Conservation (phyloP, 2,113 vertebrate genomes). For the Puffinus mauretanicus region DNA sequence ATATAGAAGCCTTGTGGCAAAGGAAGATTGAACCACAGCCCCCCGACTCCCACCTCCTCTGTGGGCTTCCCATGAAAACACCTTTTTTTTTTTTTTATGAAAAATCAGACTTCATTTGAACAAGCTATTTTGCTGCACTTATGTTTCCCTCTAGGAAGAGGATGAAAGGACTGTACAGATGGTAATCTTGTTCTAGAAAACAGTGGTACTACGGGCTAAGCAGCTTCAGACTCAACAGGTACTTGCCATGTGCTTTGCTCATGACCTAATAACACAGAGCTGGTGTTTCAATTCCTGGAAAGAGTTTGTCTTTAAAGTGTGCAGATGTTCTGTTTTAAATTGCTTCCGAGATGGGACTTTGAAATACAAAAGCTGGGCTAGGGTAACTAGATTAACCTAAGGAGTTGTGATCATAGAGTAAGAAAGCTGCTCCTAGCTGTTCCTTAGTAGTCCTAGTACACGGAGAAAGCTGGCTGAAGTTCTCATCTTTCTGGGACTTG, state of each 20-base stretch:
- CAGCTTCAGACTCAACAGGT: background rate
- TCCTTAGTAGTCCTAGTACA: background rate
- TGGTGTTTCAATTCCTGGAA: background rate
- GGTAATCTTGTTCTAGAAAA: background rate
- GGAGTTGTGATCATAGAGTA: background rate
- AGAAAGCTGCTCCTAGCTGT: background rate
- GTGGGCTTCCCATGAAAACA: background rate
- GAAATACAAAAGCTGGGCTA: background rate
- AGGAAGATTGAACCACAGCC: background rate
- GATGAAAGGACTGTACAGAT: background rate
- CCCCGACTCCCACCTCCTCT: fast-evolving
- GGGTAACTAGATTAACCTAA: background rate
- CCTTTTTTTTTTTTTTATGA: no score
- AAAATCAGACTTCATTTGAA: background rate
- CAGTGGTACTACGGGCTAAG: background rate
- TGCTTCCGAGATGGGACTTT: background rate
- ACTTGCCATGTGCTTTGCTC: background rate
- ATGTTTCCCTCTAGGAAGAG: background rate
- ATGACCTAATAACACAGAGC: background rate
- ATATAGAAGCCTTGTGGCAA: background rate
- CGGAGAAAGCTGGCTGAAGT: background rate
- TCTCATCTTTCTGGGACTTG: background rate
- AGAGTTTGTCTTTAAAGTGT: background rate
- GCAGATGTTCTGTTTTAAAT: background rate
- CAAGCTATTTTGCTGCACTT: background rate